A percentile compares a stretch with the other conserved stretches of the same genome.
Conservation (phyloP, 2,888 invertebrate species). For the Agonopterix heracliana region DNA sequence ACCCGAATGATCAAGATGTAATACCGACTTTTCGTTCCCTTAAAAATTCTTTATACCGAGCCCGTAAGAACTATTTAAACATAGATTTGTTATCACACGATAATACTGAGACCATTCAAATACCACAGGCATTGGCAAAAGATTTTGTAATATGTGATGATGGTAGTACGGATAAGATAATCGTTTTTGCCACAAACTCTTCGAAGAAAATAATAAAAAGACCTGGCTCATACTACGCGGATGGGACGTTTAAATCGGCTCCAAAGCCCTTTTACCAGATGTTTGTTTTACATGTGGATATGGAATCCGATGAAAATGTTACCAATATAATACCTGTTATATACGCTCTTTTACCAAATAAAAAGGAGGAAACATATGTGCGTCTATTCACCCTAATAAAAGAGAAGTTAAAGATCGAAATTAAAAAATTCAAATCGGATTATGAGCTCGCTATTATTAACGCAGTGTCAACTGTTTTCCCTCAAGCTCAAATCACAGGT, state of each 20-base stretch:
- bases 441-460: slow-evolving; percentile 10
- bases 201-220: slow-evolving; percentile 8
- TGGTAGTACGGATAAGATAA: slow-evolving; percentile 6
- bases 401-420: slow-evolving; percentile 6
- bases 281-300: slow-evolving; percentile 8
- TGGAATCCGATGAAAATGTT: slow-evolving; percentile 7
- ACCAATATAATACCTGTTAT: slow-evolving; percentile 12
- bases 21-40: neutral
- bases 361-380: slow-evolving; percentile 9
- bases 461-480: slow-evolving; percentile 9
- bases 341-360: slow-evolving; percentile 10
- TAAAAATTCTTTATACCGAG: slow-evolving; percentile 8
- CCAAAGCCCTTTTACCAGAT: slow-evolving; percentile 12
- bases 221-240: slow-evolving; percentile 10
- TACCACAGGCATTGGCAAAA: slow-evolving; percentile 10
- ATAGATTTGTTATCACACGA: slow-evolving; percentile 1
- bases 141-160: slow-evolving; percentile 11
- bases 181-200: slow-evolving; percentile 11
- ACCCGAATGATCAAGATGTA: slow-evolving; percentile 1
- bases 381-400: slow-evolving; percentile 8
- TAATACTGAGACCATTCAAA: neutral
- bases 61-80: slow-evolving; percentile 9
- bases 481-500: slow-evolving; percentile 8
- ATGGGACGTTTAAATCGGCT: slow-evolving; percentile 8
- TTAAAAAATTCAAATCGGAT: slow-evolving; percentile 10